phyloP scores from a whole-genome alignment of 2,888 invertebrate species.

The Ischnus inquisitorius region DNA sequence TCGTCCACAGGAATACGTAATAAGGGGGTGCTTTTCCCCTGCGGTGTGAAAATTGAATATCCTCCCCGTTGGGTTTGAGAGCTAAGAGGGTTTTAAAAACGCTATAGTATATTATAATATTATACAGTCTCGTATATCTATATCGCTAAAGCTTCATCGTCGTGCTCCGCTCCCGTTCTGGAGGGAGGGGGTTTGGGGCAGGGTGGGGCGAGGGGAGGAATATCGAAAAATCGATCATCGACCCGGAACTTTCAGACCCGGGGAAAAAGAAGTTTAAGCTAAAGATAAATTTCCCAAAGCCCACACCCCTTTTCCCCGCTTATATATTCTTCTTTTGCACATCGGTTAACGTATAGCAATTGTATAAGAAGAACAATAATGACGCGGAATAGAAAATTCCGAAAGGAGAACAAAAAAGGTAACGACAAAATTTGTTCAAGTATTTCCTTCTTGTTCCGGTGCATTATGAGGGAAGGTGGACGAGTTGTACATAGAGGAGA shows the following conservation, averaged over 20 bases:
- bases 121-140: constrained; percentile 39
- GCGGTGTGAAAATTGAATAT: constrained; percentile 68
- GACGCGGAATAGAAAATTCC: neutral
- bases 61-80: constrained; percentile 51
- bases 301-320: neutral
- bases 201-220: neutral
- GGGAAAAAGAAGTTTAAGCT: constrained; percentile 20
- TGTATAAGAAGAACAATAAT: neutral
- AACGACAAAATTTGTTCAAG: constrained; percentile 8
- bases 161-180: constrained; percentile 2
- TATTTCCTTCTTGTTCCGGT: neutral
- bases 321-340: constrained; percentile 10
- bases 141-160: constrained; percentile 30
- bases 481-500: neutral
- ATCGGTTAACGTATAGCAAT: neutral
- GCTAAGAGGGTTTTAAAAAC: constrained; percentile 65
- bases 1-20: constrained; percentile 65
- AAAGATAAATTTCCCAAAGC: constrained; percentile 35
- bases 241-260: constrained; percentile 31
- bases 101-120: constrained; percentile 56
- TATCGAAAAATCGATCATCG: constrained; percentile 53
- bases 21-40: constrained; percentile 63
- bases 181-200: neutral
- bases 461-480: neutral
- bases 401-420: neutral